Conservation (phyloP, 2,113 vertebrate species). For the Bothrops jararaca region DNA sequence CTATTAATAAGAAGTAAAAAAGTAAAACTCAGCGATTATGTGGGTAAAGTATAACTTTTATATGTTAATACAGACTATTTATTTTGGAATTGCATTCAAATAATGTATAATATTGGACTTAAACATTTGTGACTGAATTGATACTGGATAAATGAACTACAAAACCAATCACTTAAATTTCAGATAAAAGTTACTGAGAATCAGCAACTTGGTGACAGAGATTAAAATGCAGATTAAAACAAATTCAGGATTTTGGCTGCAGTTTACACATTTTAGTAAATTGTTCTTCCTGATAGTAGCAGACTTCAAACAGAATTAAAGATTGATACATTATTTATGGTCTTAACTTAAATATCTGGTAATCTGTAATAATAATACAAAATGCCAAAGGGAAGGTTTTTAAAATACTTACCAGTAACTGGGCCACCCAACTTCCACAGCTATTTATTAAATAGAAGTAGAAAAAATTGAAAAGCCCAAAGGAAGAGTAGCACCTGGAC, state of each 20-base stretch:
- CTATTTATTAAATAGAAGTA: neutral
- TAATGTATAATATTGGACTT: neutral
- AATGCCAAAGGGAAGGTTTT: neutral
- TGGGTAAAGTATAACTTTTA: slow-evolving; percentile 70
- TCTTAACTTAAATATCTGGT: neutral
- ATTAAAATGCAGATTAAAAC: neutral
- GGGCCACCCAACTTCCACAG: neutral
- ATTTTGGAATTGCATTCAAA: neutral
- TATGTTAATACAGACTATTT: neutral
- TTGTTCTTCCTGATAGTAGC: neutral
- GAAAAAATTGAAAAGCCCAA: neutral
- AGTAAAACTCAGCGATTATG: slow-evolving; percentile 75
- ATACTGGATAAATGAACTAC: neutral
- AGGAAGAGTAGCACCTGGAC: neutral
- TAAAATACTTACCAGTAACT: neutral
- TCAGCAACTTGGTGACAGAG: neutral
- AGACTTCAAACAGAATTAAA: neutral
- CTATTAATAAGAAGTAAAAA: slow-evolving; percentile 72
- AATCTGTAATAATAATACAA: neutral
- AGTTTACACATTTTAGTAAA: neutral
- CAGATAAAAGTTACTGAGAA: neutral
- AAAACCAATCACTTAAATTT: neutral
- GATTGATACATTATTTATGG: neutral
- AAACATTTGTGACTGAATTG: neutral
- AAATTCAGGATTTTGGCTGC: neutral